phyloP scores from a whole-genome alignment of 2,888 invertebrate species.

The Ethmia dodecea region DNA sequence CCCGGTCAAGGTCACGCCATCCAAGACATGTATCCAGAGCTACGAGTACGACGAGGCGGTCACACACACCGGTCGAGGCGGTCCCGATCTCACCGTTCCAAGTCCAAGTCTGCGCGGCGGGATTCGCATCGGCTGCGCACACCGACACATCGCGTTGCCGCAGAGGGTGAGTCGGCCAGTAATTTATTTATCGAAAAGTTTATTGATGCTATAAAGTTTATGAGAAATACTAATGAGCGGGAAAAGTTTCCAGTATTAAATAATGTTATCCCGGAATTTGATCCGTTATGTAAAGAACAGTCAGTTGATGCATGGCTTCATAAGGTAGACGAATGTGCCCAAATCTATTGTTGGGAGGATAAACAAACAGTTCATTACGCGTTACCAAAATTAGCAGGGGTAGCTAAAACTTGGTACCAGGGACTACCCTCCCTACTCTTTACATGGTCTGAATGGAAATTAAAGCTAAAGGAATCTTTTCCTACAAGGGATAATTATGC shows the following conservation, averaged over 20 bases:
- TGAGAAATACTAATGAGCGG: not conserved
- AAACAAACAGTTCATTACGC: conserved; percentile 12
- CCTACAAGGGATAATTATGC: conserved; percentile 16
- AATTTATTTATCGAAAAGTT: not conserved
- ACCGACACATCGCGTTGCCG: not conserved
- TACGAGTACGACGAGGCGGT: too few species aligned
- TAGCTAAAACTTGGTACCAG: conserved; percentile 19
- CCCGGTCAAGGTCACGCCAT: too few species aligned
- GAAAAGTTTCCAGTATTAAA: not conserved
- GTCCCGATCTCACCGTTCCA: not conserved
- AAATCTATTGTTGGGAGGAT: conserved; percentile 17
- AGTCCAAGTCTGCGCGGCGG: too few species aligned
- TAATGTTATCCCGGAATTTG: conserved; percentile 6
- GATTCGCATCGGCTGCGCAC: not conserved
- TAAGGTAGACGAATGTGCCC: conserved; percentile 18
- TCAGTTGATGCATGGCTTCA: conserved; percentile 14
- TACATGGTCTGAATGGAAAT: conserved; percentile 18
- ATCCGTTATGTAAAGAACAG: conserved; percentile 10
- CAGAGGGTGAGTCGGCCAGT: not conserved
- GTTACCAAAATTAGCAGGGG: conserved; percentile 13
- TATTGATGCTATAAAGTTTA: not conserved
- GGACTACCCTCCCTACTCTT: conserved; percentile 10
- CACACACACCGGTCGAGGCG: too few species aligned
- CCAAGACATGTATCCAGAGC: too few species aligned
- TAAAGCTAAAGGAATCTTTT: conserved; percentile 15